Evolutionary conservation across 2,113 vertebrate species (phyloP).

Genomic region (Ochotona princeps): DNA sequence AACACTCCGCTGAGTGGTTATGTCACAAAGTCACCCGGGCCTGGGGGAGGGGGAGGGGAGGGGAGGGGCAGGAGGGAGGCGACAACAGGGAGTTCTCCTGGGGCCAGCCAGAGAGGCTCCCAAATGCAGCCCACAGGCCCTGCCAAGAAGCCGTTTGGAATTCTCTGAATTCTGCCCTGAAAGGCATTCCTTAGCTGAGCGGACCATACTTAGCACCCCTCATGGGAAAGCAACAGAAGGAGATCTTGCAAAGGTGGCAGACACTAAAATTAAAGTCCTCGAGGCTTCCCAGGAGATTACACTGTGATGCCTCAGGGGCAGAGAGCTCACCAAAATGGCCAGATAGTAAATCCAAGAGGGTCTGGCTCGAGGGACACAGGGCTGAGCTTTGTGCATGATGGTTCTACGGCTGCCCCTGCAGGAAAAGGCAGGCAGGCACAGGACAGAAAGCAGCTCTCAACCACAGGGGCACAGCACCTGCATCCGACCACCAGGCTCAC

Average conservation of each 20-base stretch:
- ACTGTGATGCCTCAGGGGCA: fast-evolving
- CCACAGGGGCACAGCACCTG: no score
- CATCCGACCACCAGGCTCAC: no score
- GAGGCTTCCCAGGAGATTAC: not conserved
- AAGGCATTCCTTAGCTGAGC: not conserved
- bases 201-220: not conserved
- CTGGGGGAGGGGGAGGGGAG: not conserved
- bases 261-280: not conserved
- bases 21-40: constrained; percentile 71
- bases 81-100: not conserved
- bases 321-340: not conserved
- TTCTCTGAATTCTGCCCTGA: not conserved
- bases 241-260: not conserved
- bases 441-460: not conserved
- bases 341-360: not conserved
- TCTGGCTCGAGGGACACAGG: not conserved
- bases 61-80: not conserved
- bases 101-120: not conserved
- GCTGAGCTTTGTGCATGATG: not conserved
- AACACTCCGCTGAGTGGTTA: constrained; percentile 45
- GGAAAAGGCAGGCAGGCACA: not conserved
- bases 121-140: not conserved
- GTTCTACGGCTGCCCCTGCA: not conserved
- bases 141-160: not conserved
- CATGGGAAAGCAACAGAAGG: not conserved